Conservation (phyloP, 2,797 vertebrate genomes). For the Graptemys geographica region DNA sequence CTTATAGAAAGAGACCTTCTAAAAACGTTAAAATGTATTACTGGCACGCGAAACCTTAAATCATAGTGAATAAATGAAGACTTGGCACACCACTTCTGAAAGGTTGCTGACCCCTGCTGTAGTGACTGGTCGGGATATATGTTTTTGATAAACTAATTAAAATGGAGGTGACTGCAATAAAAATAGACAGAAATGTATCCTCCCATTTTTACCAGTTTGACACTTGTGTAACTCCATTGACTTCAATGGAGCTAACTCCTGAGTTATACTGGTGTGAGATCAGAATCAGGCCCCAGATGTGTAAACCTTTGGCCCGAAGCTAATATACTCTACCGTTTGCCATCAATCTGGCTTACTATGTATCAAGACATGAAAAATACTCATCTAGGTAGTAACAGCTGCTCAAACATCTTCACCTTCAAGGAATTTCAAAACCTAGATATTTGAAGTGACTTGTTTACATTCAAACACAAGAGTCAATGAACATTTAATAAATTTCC, state of each 20-base stretch:
- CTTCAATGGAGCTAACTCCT: neutral
- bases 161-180: slow-evolving; percentile 1
- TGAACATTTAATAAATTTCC: slow-evolving; percentile 74
- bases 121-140: neutral
- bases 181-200: slow-evolving; percentile 52
- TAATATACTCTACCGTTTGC: neutral
- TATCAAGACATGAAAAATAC: neutral
- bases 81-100: no score
- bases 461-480: slow-evolving; percentile 63
- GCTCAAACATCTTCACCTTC: slow-evolving; percentile 53
- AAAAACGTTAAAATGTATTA: no score
- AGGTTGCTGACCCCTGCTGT: neutral
- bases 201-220: slow-evolving; percentile 20
- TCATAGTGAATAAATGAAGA: no score
- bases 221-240: neutral
- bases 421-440: slow-evolving; percentile 55
- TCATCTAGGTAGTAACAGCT: slow-evolving; percentile 37
- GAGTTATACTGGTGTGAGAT: neutral
- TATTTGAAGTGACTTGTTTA: slow-evolving; percentile 68
- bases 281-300: neutral
- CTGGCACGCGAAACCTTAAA: no score
- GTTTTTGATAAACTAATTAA: slow-evolving; percentile 39
- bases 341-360: slow-evolving; percentile 5
- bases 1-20: no score
- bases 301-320: slow-evolving; percentile 17